Conservation (phyloP, 2,113 vertebrate genomes). For the Recurvirostra avosetta region DNA sequence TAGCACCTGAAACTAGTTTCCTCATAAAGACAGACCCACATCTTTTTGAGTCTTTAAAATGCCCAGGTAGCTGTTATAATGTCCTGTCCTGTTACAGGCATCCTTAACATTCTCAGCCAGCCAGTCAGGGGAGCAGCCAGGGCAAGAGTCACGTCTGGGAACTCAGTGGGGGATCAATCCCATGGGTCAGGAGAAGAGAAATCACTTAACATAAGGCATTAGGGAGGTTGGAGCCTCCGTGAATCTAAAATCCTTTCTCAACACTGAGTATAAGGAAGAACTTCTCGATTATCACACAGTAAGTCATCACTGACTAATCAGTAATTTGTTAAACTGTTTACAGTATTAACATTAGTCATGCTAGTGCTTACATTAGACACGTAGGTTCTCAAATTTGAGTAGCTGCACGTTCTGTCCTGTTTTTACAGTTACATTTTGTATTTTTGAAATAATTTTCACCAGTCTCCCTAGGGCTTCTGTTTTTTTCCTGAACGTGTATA, state of each 20-base stretch:
- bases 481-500: neutral
- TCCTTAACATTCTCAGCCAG: neutral
- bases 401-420: neutral
- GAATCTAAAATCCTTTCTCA: neutral
- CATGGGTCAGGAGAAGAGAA: neutral
- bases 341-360: neutral
- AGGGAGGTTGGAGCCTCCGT: neutral
- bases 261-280: neutral
- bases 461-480: neutral
- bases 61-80: rapidly evolving
- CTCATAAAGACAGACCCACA: neutral
- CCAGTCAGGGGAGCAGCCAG: neutral
- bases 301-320: neutral
- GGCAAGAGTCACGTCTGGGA: neutral
- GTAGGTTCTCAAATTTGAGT: neutral
- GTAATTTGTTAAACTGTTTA: neutral
- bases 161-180: neutral
- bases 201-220: neutral
- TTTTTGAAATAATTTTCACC: neutral
- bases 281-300: neutral
- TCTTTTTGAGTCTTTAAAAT: neutral
- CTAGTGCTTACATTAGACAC: neutral
- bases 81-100: neutral
- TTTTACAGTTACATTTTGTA: neutral
- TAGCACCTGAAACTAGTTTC: neutral